Evolutionary conservation across 2,888 invertebrate genomes (phyloP).

Genomic region (Nephrotoma appendiculata): DNA sequence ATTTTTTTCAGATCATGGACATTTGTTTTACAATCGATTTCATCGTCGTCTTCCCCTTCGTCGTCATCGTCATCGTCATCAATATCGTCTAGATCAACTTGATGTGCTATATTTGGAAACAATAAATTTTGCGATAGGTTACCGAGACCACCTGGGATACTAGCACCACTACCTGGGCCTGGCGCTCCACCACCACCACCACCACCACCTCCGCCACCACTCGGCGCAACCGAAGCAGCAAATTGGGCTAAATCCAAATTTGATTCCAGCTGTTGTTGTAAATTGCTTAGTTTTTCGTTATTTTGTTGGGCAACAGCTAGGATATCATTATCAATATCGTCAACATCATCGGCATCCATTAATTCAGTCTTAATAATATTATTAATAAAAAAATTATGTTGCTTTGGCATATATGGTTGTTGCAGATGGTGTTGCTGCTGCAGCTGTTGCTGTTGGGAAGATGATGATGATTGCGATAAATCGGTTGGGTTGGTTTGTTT

Average conservation of each 20-base stretch:
- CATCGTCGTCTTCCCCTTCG: background rate
- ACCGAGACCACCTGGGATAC: background rate
- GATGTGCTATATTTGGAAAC: background rate
- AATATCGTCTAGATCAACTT: background rate
- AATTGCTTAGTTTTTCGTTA: background rate
- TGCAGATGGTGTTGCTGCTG: background rate
- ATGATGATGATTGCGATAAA: background rate
- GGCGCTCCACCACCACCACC: background rate
- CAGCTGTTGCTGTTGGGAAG: background rate
- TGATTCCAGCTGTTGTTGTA: background rate
- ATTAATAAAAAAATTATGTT: background rate
- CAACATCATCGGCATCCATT: background rate
- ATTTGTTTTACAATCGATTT: background rate
- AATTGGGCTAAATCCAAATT: background rate
- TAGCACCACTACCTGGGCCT: background rate
- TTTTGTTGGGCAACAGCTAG: background rate
- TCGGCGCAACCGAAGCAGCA: background rate
- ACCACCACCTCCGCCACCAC: background rate
- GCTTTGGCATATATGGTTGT: background rate
- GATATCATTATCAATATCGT: background rate
- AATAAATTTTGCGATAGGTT: background rate
- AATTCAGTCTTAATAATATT: constrained; percentile 3
- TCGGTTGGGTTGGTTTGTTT: background rate
- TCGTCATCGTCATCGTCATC: background rate
- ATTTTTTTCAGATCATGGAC: background rate